A percentile compares a stretch with the other conserved stretches of the same genome.
Evolutionary conservation across 2,888 invertebrate genomes (phyloP).

Genomic region (Busseola fusca): DNA sequence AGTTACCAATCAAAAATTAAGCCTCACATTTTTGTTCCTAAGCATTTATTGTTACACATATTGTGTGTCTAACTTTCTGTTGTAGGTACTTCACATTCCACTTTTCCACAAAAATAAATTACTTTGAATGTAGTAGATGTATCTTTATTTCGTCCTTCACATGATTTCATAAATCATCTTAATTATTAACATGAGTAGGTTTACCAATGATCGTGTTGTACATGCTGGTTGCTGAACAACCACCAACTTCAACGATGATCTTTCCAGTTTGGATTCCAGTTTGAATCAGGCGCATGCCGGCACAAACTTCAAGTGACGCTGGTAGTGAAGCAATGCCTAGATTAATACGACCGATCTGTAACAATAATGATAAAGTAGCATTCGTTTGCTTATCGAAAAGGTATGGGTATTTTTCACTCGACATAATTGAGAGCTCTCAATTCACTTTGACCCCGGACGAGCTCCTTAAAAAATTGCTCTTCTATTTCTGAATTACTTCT

Average conservation of each 20-base stretch:
- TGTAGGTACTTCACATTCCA: not conserved
- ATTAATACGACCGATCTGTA: constrained; percentile 79
- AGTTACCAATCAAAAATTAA: not conserved
- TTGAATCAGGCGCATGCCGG: constrained; percentile 74
- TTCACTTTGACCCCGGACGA: not conserved
- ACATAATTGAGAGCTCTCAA: not conserved
- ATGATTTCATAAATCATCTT: constrained; percentile 26
- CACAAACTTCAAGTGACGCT: constrained; percentile 79
- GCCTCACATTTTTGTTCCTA: not conserved
- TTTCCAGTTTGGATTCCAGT: constrained; percentile 76
- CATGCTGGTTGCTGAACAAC: constrained; percentile 75
- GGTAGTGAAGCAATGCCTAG: constrained; percentile 76
- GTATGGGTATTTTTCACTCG: not conserved
- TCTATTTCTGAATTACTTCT: not conserved
- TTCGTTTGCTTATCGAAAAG: not conserved
- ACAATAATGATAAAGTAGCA: not conserved
- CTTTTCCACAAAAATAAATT: constrained; percentile 4
- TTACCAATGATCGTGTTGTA: constrained; percentile 68
- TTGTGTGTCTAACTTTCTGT: not conserved
- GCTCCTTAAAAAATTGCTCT: not conserved
- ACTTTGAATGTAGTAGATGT: not conserved
- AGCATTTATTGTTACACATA: not conserved
- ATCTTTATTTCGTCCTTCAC: constrained; percentile 28
- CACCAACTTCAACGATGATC: constrained; percentile 77
- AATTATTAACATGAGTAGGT: constrained; percentile 30